A percentile compares a stretch with the other conserved stretches of the same genome.
Conservation (phyloP, 92 coral and sea anemone genomes). For the Paragorgia papillata region DNA sequence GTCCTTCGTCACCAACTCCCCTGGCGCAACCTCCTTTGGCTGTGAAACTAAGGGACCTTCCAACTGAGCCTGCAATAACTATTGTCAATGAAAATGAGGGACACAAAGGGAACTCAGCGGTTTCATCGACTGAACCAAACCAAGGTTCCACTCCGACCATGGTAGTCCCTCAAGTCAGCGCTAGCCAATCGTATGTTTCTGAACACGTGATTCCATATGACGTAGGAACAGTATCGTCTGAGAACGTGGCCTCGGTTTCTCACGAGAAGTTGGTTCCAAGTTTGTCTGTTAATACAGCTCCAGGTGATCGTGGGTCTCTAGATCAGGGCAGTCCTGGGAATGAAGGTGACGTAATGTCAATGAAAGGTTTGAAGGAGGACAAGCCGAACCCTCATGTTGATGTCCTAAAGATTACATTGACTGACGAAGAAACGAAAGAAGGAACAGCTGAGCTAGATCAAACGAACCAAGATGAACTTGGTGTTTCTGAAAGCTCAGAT, state of each 20-base stretch:
- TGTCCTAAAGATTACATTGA: constrained; percentile 79
- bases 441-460: constrained; percentile 85
- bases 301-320: neutral
- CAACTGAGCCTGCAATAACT: neutral
- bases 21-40: constrained; percentile 29
- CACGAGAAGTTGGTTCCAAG: neutral
- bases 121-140: neutral
- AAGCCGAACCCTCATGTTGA: constrained; percentile 70
- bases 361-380: neutral
- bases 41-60: neutral
- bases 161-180: neutral
- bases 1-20: constrained; percentile 6
- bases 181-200: neutral
- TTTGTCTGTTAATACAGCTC: neutral
- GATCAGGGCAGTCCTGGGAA: neutral
- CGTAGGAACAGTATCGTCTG: neutral
- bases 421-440: constrained; percentile 82
- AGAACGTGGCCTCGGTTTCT: neutral
- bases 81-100: neutral
- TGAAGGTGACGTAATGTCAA: neutral
- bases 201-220: neutral
- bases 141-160: neutral
- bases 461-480: constrained; percentile 23
- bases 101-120: neutral
- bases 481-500: neutral